These are phyloP conservation scores for Heptranchias perlo DNA, from an alignment of 2,113 vertebrate species.

Conservation along the genomic window DNA sequence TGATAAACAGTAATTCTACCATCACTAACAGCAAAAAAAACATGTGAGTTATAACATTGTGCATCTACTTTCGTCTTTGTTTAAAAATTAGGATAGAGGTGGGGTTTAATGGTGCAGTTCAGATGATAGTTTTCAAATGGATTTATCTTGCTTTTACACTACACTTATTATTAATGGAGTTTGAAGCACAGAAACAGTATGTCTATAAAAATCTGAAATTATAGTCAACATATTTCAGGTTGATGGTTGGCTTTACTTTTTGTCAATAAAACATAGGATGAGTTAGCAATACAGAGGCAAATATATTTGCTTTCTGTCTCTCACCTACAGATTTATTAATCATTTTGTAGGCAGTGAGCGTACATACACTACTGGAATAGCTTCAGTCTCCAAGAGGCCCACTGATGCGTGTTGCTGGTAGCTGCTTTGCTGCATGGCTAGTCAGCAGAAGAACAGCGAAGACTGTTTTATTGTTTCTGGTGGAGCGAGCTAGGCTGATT, in stretches of 20 bases:
- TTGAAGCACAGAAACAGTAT: conserved; percentile 36
- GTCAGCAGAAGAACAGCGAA: conserved; percentile 33
- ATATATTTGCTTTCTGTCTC: conserved; percentile 39
- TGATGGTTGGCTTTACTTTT: conserved; percentile 36
- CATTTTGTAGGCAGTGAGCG: conserved; percentile 36
- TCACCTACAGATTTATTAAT: conserved; percentile 37
- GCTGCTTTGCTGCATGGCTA: conserved; percentile 37
- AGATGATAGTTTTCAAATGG: conserved; percentile 36
- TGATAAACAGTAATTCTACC: background rate
- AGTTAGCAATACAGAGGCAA: conserved; percentile 37
- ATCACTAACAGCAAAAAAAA: background rate
- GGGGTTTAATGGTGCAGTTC: conserved; percentile 32
- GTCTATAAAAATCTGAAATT: conserved; percentile 38
- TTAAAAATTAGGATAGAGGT: conserved; percentile 35
- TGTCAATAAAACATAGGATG: conserved; percentile 39
- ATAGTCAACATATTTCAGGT: conserved; percentile 38
- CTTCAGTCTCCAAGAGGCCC: conserved; percentile 24
- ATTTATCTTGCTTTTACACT: conserved; percentile 37
- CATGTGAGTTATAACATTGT: background rate
- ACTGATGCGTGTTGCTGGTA: conserved; percentile 31
- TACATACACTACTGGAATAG: conserved; percentile 33
- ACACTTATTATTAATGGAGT: conserved; percentile 37
- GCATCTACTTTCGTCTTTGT: conserved; percentile 27
- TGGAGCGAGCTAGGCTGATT: conserved; percentile 34
- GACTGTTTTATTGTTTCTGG: conserved; percentile 37